phyloP scores from a whole-genome alignment of 2,888 invertebrate species.

The Erebia aethiops region DNA sequence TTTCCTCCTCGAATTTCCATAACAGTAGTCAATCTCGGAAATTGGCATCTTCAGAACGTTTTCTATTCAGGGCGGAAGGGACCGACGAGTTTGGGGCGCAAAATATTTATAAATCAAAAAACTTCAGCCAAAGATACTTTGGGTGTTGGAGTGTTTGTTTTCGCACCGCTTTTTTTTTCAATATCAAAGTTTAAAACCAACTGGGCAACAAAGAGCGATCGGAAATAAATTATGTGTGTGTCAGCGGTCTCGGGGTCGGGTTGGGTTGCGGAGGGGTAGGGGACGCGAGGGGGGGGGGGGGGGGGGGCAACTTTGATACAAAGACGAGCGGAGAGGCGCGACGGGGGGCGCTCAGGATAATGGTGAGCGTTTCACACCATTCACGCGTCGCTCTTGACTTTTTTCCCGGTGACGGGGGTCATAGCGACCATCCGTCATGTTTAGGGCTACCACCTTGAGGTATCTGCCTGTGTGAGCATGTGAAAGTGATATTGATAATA shows the following conservation, averaged over 20 bases:
- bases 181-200: slow-evolving; percentile 40
- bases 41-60: slow-evolving; percentile 49
- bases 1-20: slow-evolving; percentile 56
- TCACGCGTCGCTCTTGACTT: slow-evolving; percentile 60
- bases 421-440: slow-evolving; percentile 60
- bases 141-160: slow-evolving; percentile 40
- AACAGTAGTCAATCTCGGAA: slow-evolving; percentile 55
- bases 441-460: slow-evolving; percentile 32
- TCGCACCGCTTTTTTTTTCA: slow-evolving; percentile 28
- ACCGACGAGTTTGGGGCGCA: slow-evolving; percentile 48
- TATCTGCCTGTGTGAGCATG: neutral
- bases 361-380: slow-evolving; percentile 70
- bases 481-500: slow-evolving; percentile 5
- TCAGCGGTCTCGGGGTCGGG: slow-evolving; percentile 39
- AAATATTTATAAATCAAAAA: slow-evolving; percentile 42
- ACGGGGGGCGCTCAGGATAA: slow-evolving; percentile 65
- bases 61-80: slow-evolving; percentile 62
- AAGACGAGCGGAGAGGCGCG: slow-evolving; percentile 60
- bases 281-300: slow-evolving; percentile 42
- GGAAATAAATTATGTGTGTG: slow-evolving; percentile 50
- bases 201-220: slow-evolving; percentile 46
- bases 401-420: slow-evolving; percentile 64
- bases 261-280: slow-evolving; percentile 36
- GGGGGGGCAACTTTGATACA: slow-evolving; percentile 51
- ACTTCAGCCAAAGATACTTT: slow-evolving; percentile 5